phyloP scores from a whole-genome alignment of 2,797 vertebrate genomes.

The Dermochelys coriacea region DNA sequence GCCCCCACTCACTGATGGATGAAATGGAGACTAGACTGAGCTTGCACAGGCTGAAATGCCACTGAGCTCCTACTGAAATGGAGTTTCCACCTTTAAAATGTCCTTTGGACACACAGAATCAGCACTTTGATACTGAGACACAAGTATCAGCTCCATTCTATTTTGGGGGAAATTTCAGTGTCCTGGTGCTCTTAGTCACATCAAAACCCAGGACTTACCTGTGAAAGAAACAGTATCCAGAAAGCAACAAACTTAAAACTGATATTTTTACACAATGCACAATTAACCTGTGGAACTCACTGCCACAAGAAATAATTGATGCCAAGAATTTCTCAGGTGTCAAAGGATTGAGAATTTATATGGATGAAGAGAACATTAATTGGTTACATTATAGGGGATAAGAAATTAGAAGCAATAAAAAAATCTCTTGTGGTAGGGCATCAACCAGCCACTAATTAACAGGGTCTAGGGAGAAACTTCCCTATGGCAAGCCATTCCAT shows the following conservation, averaged over 20 bases:
- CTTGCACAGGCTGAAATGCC: rapidly evolving
- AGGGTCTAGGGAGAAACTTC: conserved; percentile 1
- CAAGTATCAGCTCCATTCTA: neutral
- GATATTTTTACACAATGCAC: neutral
- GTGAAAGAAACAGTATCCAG: neutral
- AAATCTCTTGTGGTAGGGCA: neutral
- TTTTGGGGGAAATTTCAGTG: neutral
- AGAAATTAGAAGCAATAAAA: neutral
- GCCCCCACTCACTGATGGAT: rapidly evolving
- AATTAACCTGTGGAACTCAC: neutral
- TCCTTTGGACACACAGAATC: neutral
- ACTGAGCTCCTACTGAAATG: neutral
- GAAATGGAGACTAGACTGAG: neutral
- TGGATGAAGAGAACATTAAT: neutral
- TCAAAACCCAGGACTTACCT: neutral
- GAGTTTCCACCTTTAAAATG: rapidly evolving
- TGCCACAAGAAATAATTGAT: neutral
- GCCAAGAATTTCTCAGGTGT: neutral
- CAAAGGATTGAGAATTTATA: neutral
- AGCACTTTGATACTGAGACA: too few relatives aligned
- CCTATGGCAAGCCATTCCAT: neutral
- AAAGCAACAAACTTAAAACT: neutral
- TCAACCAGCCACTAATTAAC: neutral
- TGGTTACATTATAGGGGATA: neutral
- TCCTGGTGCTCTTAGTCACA: neutral